Evolutionary conservation across 2,113 vertebrate genomes (phyloP), one percentile per base, ranked within the genome.

Genomic region (Notarius lentiginosus): DNA sequence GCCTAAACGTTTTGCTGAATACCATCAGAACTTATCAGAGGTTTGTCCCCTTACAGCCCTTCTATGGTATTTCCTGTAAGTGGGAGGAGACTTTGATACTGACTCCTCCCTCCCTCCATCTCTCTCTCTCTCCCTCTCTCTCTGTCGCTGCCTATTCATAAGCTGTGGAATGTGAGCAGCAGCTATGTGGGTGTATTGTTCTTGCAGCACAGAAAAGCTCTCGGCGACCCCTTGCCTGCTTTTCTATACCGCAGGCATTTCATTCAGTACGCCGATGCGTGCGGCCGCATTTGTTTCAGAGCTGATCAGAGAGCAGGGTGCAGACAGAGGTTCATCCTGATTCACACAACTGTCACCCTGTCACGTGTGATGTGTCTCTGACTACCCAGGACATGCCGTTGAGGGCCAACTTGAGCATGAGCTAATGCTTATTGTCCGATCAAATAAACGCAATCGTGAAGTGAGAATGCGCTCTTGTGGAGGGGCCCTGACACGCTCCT

Each of bases 131-230:
- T 83, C 84, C 55, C 68, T 79, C 56, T 85, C 75, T 51, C 82
- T n/a, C 87, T 68, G 7, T 66, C 18, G 27, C 84, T 79, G 82
- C 83, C 86, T 90, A 87, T 90, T 91, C 87, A 91, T 86, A 79
- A 84, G 82, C 53, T 83, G 68, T 88, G 89, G 89, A 91, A 91
- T 91, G 90, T 91, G 91, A 91, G 86, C 89, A 89, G 84, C 87
- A 91, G 88, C 77, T 90, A 90, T 92, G 91, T 93, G 90, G 89
- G 89, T 79, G 91, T 90, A 90, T 93, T 92, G 89, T 92, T 91
- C 82, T 58, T 73, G 5, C 11, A 70, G 84, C 89, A 89, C 73
- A 55, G 72, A 84, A 85, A 89, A 88, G 86, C 90, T 84, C 82
- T 90, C 79, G 55, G 84, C 82, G 68, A 73, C 87, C 77, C 77